Base-by-base conservation (phyloP, 2,113 vertebrate genomes). In the Pithys albifrons region DNA sequence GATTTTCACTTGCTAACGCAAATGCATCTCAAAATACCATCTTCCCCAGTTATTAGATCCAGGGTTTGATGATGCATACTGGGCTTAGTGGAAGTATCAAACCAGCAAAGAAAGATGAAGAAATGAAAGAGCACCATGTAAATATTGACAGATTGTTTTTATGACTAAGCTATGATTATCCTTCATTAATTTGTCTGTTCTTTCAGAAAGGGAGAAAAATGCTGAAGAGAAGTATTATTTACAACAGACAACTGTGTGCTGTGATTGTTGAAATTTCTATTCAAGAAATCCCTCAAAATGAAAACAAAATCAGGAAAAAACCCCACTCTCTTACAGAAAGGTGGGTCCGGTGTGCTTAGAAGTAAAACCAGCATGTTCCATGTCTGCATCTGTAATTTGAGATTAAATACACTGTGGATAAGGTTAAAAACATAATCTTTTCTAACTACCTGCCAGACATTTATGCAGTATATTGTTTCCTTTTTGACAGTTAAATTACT, bases 61-160 rank as follows among this genome's bases (percentile, higher is more conserved):
- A 80, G 29, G 45, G 16, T 54, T 55, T 93, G 75, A 35, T 85
- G 77, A 70, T 80, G 48, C 37, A 16, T 55, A 35, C 39, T 71
- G 75, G 67, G 48, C 46, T 84, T 84, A 78, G 61, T 3, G 77
- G 80, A 89, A 95, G 61, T 66, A 77, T 72, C 48, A 80, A 57
- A 73, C 59, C 41, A 86, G 35, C 67, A 77, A 77, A 93, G 72
- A 62, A 80, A 71, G 76, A 81, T 45, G 48, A 84, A 71, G 85
- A 86, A 85, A 80, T 3, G 5, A 88, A 81, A 85, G 64, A 89
- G 41, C 62, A 52, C 55, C 46, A 46, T 77, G 72, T 83, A 94
- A 93, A 93, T 95, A 90, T 65, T 77, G 72, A 80, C 82, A 94
- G 65, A 74, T 79, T 92, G 71, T 66, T 95, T 95, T 94, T 79